phyloP scores from a whole-genome alignment of 53 echinoderm and acorn worm species.

The Henricia sp. region DNA sequence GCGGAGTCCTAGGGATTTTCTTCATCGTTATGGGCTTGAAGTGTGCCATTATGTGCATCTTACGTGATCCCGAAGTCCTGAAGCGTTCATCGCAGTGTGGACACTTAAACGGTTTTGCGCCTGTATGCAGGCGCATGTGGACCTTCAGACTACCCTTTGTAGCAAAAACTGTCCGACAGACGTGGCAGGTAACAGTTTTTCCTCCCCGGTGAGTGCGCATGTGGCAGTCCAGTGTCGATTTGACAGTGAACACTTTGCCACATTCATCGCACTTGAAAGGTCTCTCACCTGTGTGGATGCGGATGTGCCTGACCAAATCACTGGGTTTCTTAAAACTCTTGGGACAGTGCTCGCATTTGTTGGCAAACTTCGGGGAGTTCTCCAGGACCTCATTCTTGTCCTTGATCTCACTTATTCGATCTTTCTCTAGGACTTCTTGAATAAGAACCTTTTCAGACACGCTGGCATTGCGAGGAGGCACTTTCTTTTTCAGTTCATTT shows the following conservation, averaged over 20 bases:
- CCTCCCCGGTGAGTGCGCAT: constrained; percentile 87
- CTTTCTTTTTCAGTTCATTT: constrained; percentile 71
- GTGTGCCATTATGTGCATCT: constrained; percentile 92
- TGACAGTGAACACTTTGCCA: constrained; percentile 88
- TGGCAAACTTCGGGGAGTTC: constrained; percentile 81
- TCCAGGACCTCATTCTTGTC: constrained; percentile 76
- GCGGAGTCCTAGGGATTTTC: constrained; percentile 64
- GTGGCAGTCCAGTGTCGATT: constrained; percentile 91
- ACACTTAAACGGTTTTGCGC: constrained; percentile 96
- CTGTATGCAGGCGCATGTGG: constrained; percentile 97
- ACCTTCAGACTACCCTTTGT: constrained; percentile 97
- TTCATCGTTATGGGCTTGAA: constrained; percentile 69
- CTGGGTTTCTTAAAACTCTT: constrained; percentile 97
- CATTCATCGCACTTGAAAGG: constrained; percentile 91
- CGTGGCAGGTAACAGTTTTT: constrained; percentile 87
- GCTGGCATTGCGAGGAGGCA: constrained; percentile 76
- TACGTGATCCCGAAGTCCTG: constrained; percentile 92
- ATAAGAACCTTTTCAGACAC: constrained; percentile 90
- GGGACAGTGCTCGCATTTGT: constrained; percentile 83
- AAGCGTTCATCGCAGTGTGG: constrained; percentile 89
- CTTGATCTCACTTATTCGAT: constrained; percentile 88
- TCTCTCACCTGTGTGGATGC: constrained; percentile 96
- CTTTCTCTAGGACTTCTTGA: constrained; percentile 82
- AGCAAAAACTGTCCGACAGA: constrained; percentile 90
- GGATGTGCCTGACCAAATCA: constrained; percentile 90